Base-by-base conservation (phyloP, 2,888 invertebrate genomes). In the Rhabditophanes sp. region DNA sequence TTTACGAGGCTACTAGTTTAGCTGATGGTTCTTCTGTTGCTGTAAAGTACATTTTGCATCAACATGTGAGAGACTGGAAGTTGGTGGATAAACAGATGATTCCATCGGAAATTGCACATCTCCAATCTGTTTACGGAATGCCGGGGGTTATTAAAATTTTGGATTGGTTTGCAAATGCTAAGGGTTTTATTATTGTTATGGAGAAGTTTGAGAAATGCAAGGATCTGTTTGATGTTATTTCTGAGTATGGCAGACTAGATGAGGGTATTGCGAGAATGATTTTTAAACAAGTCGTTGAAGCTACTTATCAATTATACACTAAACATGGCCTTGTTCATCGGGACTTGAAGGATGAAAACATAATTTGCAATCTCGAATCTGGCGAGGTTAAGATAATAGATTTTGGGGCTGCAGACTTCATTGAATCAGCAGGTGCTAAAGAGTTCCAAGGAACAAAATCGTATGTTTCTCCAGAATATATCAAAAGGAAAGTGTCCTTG, bases 271-370 rank as follows among this genome's bases (percentile, higher is more conserved):
- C 56, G 1, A 41, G 52, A 16, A 42, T 42, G 24, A 51, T 58
- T 17, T 58, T 58, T 35, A 35, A 40, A 3, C 58, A 58, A 39
- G 48, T 56, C 1, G 48, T 57, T 23, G 46, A 48, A n/a, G 50
- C 56, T 0, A 53, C 58, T 2, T 46, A 41, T 26, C 47, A 47
- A 19, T 48, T 58, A 55, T 48, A 52, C 37, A 37, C 41, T 11
- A 41, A 48, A 6, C 53, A 58, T 35, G 53, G 53, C 22, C 41
- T 58, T 4, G 40, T 58, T 24, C 58, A 58, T 37, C 33, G 58
- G 12, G 58, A 58, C 27, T 55, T 58, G 25, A 58, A 58, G 48
- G 57, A 58, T 36, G 57, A 57, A 35, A 57, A 57, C 37, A 37
- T 58, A 20, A 57, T 57, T 28, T 42, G 57, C 12, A 44, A 56